Conservation (phyloP, 2,113 vertebrate genomes). For the Pelobates fuscus region DNA sequence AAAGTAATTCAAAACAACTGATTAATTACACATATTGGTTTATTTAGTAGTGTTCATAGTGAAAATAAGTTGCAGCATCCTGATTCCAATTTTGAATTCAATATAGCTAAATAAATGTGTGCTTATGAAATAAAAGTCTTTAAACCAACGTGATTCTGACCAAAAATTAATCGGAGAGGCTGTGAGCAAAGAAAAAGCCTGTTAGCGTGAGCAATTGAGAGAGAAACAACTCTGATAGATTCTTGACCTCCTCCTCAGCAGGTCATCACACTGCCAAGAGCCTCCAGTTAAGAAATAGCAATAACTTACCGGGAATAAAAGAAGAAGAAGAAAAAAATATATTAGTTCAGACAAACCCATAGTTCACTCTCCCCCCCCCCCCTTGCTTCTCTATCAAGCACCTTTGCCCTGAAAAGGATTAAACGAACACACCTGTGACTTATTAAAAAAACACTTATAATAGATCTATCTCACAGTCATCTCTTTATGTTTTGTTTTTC, state of each 20-base stretch:
- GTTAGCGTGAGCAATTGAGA: slow-evolving; percentile 36
- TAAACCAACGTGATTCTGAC: neutral
- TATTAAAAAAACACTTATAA: neutral
- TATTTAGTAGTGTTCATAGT: too few relatives aligned
- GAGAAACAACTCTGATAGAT: slow-evolving; percentile 55
- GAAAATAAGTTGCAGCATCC: too few relatives aligned
- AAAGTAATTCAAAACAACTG: too few relatives aligned
- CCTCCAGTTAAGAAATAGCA: slow-evolving; percentile 43
- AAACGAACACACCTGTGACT: slow-evolving; percentile 21
- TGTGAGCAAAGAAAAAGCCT: slow-evolving; percentile 7
- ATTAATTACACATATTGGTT: too few relatives aligned
- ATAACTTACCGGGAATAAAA: slow-evolving; percentile 56
- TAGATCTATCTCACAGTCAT: neutral
- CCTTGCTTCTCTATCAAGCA: neutral
- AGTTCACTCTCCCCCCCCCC: neutral
- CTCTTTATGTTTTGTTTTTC: neutral
- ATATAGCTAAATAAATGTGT: too few relatives aligned
- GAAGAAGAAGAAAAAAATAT: slow-evolving; percentile 46
- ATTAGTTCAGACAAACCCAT: slow-evolving; percentile 54
- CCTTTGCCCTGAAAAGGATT: slow-evolving; percentile 18
- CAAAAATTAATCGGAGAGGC: neutral
- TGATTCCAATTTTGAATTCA: too few relatives aligned
- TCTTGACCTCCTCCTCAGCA: slow-evolving; percentile 55
- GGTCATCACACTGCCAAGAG: slow-evolving; percentile 47
- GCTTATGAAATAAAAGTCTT: neutral